Evolutionary conservation across 2,797 vertebrate genomes (phyloP), one percentile per base, ranked within the genome.

Genomic region (Cichlasoma orientale): DNA sequence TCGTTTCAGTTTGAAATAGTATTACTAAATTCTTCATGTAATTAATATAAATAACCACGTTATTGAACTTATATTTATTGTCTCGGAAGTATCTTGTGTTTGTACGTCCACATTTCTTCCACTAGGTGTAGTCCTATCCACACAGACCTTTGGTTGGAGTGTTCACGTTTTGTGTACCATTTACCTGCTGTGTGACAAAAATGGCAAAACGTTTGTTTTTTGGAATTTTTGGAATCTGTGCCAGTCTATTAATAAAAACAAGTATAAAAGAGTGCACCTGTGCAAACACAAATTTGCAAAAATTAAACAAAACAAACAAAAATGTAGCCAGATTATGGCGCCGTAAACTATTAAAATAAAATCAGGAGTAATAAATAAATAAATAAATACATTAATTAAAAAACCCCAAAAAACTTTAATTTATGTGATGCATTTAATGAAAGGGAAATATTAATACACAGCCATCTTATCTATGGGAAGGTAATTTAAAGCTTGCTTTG

Each of bases 41-140:
- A 27, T 2, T 50, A 50, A n/a, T 68, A 12, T 68, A 68, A 50
- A 29, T 47, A 47, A 50, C 41, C 18, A 29, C 29, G 19, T 50
- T 68, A 47, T 47, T 68, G 25, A 68, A 50, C 0, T 0, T 23
- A 19, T 50, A n/a, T 68, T 68, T 50, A 29, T 12, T 47, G 1
- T 19, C 14, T 66, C 47, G 2, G 8, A 66, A 44, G 5, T 27
- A 27, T 19, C 18, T 44, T 50, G 10, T 29, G 41, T 57, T 16
- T 84, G 82, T 38, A 72, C 3, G 6, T 85, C 4, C 44, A 23
- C 36, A 38, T 82, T 81, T 72, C 10, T 21, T 80, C 92, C 93
- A 91, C 91, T 88, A 70, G 92, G 78, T 89, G 93, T 86, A 1
- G 88, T 18, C 55, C 29, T 87, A 56, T 27, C 27, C 71, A 63